These are phyloP conservation scores for Meta bourneti DNA, from an alignment of 2,888 invertebrate genomes.

Conservation along the genomic window DNA sequence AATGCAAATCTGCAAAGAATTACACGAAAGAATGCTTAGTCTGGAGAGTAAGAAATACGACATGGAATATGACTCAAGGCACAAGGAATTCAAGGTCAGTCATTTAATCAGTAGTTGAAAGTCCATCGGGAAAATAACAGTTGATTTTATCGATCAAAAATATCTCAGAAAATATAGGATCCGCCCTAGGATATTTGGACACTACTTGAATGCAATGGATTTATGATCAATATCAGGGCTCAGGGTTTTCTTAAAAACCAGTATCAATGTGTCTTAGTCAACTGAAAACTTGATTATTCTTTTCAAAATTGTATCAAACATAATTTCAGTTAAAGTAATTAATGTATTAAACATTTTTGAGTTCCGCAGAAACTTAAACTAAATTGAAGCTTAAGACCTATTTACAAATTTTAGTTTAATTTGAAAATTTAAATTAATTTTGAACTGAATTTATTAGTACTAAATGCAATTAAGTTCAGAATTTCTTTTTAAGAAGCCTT, in stretches of 20 bases:
- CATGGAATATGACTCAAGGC: conserved; percentile 99
- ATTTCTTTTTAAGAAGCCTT: too few relatives aligned
- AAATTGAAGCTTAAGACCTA: too few relatives aligned
- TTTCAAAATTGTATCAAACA: too few relatives aligned
- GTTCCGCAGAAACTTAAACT: too few relatives aligned
- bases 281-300: neutral
- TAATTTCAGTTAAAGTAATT: too few relatives aligned
- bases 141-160: neutral
- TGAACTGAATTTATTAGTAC: too few relatives aligned
- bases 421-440: too few relatives aligned
- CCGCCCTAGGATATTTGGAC: too few relatives aligned
- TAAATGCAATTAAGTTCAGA: too few relatives aligned
- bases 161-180: neutral
- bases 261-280: neutral
- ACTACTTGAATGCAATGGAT: too few relatives aligned
- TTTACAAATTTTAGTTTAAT: too few relatives aligned
- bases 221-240: neutral
- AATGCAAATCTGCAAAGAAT: conserved; percentile 96
- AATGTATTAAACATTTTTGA: too few relatives aligned
- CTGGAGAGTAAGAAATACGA: conserved; percentile 99
- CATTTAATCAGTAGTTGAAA: neutral
- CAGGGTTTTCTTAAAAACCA: neutral
- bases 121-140: neutral
- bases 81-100: conserved; percentile 98
- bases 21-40: conserved; percentile 97